Evolutionary conservation across 2,888 invertebrate genomes (phyloP), one percentile per base, ranked within the genome.

Genomic region (Rutpela maculata): DNA sequence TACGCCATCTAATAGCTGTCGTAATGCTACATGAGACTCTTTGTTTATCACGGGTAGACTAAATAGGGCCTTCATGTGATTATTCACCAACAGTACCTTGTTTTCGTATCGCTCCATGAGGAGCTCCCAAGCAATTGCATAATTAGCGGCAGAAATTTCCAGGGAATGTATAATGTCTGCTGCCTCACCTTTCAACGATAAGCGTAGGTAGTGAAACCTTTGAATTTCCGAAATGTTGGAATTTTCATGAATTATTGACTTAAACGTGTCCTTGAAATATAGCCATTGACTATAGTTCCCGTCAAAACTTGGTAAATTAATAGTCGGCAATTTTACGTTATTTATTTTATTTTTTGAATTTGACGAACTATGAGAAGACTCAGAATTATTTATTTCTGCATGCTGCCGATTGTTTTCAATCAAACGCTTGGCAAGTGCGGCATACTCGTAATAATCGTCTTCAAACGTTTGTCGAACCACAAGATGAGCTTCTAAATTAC

Each of bases 61-160:
- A 62, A 75, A 69, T 10, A 75, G 55, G 26, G 68, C 75, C 35
- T 75, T 75, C 11, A 75, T 35, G 19, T 75, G 75, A 31, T 55
- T 68, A 18, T 59, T 57, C 0, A 69, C 59, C 12, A 69, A 19
- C 19, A 69, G 17, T 2, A 59, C 69, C 38, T 55, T 62, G 19
- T 74, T 66, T 56, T 74, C 43, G 31, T 35, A 74, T 15, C 60
- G 43, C 31, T 75, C 69, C 1, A 12, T 15, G 0, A 75, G 56
- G 7, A 75, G 26, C 12, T 55, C 7, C 75, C 75, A 75, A 5
- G 75, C 68, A 55, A 17, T 50, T 0, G 57, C 60, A 75, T 75
- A 75, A 56, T 75, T 75, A 6, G 9, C 22, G 3, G 60, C 67
- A 9, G 69, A 50, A 62, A 68, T 35, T 18, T 73, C 73, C 10